These are phyloP conservation scores for Nymphalis polychloros DNA, from an alignment of 2,888 invertebrate genomes.

Conservation along the genomic window DNA sequence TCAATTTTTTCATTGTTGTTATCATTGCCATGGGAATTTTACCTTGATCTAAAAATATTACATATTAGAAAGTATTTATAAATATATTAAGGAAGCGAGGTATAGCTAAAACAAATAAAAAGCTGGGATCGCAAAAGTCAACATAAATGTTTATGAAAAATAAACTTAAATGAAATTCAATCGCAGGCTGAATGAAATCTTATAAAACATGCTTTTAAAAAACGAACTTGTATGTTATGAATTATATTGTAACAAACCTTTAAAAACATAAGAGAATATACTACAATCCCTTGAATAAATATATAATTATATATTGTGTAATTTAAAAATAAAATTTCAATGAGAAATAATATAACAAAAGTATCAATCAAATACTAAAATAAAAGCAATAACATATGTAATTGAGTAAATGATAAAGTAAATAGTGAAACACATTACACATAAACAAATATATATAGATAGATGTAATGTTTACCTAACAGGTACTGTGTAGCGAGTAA, in stretches of 20 bases:
- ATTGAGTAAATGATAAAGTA: neutral
- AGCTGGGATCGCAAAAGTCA: conserved; percentile 5
- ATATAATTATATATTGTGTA: too few relatives aligned
- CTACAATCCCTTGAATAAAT: too few relatives aligned
- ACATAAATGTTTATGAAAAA: neutral
- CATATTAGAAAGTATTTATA: neutral
- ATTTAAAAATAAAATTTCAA: too few relatives aligned
- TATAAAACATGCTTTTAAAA: too few relatives aligned
- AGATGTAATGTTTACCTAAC: conserved; percentile 86
- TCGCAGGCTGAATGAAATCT: too few relatives aligned
- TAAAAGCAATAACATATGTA: too few relatives aligned
- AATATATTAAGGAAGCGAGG: neutral
- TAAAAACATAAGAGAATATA: too few relatives aligned
- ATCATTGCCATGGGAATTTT: conserved; percentile 96
- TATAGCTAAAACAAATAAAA: conserved; percentile 15
- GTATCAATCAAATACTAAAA: too few relatives aligned
- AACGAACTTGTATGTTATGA: too few relatives aligned
- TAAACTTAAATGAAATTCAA: too few relatives aligned
- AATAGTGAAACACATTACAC: neutral
- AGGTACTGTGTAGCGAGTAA: conserved; percentile 92
- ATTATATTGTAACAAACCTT: too few relatives aligned
- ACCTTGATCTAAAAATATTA: conserved; percentile 87
- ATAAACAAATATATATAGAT: neutral
- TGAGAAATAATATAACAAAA: too few relatives aligned
- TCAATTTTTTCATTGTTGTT: conserved; percentile 98